Evolutionary conservation across 1,140 invertebrate species (phyloP).

Genomic region (Thaumatotibia leucotreta): DNA sequence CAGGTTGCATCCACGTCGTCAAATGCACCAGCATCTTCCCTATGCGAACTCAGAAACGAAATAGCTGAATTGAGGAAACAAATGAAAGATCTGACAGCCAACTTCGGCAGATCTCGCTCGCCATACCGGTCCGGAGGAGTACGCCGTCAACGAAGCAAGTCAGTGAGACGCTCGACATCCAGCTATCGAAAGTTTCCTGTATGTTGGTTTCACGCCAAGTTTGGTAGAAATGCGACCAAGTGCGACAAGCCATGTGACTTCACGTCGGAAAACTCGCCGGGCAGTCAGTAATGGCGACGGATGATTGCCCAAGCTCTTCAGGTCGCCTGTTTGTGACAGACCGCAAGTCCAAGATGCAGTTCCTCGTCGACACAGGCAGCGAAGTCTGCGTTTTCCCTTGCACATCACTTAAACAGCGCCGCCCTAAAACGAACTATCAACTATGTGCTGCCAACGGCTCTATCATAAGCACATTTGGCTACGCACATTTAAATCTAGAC

Average conservation of each 20-base stretch:
- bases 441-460: too few relatives aligned
- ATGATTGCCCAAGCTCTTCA: conserved; percentile 21
- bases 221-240: conserved; percentile 24
- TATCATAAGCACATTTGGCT: too few relatives aligned
- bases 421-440: too few relatives aligned
- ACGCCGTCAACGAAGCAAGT: not conserved
- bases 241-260: conserved; percentile 29
- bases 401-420: too few relatives aligned
- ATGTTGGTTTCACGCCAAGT: conserved; percentile 32
- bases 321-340: conserved; percentile 35
- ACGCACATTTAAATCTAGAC: too few relatives aligned
- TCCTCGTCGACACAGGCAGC: too few relatives aligned
- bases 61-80: not conserved
- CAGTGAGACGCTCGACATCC: conserved; percentile 16
- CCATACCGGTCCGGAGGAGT: not conserved
- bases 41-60: not conserved
- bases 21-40: not conserved
- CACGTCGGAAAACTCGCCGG: conserved; percentile 21
- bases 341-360: conserved; percentile 18
- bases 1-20: not conserved
- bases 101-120: not conserved
- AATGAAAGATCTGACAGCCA: not conserved
- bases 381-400: too few relatives aligned
- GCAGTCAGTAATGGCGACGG: conserved; percentile 32
- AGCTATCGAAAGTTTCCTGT: conserved; percentile 21